phyloP scores from a whole-genome alignment of 1,140 invertebrate genomes.

The Formica exsecta region DNA sequence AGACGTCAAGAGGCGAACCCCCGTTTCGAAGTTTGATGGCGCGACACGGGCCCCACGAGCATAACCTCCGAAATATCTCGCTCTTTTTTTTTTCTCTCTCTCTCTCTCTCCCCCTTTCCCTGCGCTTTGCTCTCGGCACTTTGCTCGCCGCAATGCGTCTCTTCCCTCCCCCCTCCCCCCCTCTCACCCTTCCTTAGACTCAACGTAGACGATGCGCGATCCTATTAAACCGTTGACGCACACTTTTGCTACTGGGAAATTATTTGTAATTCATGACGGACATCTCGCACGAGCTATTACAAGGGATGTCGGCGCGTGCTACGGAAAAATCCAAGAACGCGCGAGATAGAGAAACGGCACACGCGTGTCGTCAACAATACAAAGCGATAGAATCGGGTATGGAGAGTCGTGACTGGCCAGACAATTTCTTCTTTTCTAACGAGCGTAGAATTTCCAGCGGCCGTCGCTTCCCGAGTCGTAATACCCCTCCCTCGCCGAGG shows the following conservation, averaged over 20 bases:
- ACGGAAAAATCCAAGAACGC: not conserved
- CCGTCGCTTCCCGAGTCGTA: slow-evolving; percentile 70
- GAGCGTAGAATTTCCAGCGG: slow-evolving; percentile 66
- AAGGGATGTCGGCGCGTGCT: not conserved
- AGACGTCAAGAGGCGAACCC: slow-evolving; percentile 83
- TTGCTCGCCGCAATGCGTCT: slow-evolving; percentile 18
- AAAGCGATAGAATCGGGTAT: not conserved
- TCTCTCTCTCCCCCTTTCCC: not conserved
- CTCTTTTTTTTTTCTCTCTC: slow-evolving; percentile 4
- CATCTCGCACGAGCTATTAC: not conserved
- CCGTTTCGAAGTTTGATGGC: slow-evolving; percentile 78
- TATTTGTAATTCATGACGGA: not conserved
- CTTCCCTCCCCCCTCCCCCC: not conserved
- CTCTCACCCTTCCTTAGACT: not conserved
- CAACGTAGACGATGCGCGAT: not conserved
- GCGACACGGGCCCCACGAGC: slow-evolving; percentile 67
- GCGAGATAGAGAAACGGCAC: not conserved
- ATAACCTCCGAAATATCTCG: slow-evolving; percentile 80
- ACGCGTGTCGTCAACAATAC: slow-evolving; percentile 31
- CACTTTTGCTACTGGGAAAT: not conserved
- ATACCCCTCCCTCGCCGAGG: slow-evolving; percentile 65
- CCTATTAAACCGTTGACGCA: not conserved
- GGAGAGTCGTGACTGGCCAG: slow-evolving; percentile 13
- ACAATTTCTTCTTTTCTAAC: slow-evolving; percentile 56
- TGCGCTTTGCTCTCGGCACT: slow-evolving; percentile 15